phyloP scores from a whole-genome alignment of 2,113 vertebrate genomes.

The Ceyx cyanopectus region DNA sequence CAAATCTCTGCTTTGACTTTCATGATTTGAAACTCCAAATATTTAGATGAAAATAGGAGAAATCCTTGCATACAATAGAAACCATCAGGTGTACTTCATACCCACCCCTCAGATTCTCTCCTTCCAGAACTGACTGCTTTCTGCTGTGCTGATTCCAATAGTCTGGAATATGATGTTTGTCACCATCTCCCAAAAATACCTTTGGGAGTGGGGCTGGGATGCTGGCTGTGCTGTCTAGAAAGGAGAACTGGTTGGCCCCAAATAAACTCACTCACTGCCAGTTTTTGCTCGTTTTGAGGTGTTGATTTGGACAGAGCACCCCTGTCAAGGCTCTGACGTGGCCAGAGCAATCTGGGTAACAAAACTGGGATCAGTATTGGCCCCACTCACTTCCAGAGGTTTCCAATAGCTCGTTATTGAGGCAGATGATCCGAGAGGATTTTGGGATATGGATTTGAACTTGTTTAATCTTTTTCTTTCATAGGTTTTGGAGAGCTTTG shows the following conservation, averaged over 20 bases:
- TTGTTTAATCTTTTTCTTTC: not conserved
- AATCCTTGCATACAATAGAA: not conserved
- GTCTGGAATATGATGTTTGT: not conserved
- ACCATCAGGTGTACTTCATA: not conserved
- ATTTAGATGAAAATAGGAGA: not conserved
- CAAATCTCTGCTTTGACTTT: not conserved
- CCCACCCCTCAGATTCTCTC: not conserved
- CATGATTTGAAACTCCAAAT: not conserved
- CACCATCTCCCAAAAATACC: not conserved
- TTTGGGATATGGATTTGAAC: not conserved
- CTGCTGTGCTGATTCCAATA: not conserved
- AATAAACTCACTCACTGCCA: not conserved
- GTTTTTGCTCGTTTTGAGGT: not conserved
- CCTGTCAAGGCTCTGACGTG: not conserved
- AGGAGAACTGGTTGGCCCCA: not conserved
- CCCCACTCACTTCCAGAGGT: accelerated
- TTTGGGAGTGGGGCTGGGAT: not conserved
- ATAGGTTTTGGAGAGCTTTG: not conserved
- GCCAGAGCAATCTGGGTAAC: not conserved
- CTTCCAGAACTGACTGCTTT: not conserved
- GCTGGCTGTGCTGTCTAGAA: not conserved
- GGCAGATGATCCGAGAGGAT: not conserved
- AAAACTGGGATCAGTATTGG: not conserved
- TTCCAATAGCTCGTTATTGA: not conserved
- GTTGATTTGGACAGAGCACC: not conserved